Evolutionary conservation across 2,888 invertebrate species (phyloP).

Genomic region (Ferrisia virgata): DNA sequence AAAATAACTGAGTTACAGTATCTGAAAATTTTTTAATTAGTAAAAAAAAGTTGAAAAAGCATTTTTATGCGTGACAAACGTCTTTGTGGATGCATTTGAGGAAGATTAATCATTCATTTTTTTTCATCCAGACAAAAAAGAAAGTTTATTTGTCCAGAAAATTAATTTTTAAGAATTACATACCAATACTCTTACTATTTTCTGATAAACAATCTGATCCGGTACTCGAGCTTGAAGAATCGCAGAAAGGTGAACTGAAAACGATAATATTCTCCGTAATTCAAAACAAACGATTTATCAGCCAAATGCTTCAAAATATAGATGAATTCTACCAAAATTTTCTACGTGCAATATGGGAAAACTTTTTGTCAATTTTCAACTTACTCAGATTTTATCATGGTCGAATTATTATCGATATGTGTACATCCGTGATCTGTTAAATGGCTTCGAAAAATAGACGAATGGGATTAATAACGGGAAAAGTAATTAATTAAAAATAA

Average conservation of each 20-base stretch:
- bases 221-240: conserved; percentile 22
- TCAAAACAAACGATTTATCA: background rate
- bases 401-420: background rate
- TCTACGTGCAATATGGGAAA: background rate
- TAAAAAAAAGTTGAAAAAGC: too few relatives aligned
- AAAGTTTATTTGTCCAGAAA: background rate
- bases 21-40: background rate
- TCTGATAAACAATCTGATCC: conserved; percentile 29
- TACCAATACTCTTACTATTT: conserved; percentile 34
- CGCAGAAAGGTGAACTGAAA: conserved; percentile 5
- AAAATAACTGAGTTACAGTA: conserved; percentile 6
- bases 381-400: conserved; percentile 40
- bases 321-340: background rate
- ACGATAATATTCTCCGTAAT: background rate
- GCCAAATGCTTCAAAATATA: background rate
- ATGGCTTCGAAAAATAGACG: background rate
- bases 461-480: background rate
- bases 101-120: too few relatives aligned
- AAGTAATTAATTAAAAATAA: background rate
- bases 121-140: too few relatives aligned
- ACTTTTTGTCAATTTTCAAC: background rate
- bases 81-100: too few relatives aligned
- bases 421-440: conserved; percentile 7
- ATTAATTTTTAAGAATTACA: background rate
- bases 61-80: too few relatives aligned